These are phyloP conservation scores for Nasalis larvatus DNA, from an alignment of 2,113 vertebrate genomes.

Conservation along the genomic window DNA sequence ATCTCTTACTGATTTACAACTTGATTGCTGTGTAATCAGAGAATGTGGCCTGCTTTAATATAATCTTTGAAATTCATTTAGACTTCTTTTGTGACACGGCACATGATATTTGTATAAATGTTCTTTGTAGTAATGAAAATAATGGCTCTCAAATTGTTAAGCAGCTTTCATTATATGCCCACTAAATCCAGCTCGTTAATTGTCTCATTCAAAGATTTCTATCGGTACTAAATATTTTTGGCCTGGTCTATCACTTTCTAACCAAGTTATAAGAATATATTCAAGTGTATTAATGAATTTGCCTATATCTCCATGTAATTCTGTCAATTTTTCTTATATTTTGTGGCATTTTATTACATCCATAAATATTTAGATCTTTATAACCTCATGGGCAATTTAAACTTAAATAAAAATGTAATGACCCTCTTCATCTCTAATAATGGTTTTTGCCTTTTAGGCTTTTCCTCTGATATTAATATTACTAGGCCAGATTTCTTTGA, in stretches of 20 bases:
- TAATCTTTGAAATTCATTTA: neutral
- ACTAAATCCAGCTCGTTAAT: conserved; percentile 14
- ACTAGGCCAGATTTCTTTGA: neutral
- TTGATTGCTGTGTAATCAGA: neutral
- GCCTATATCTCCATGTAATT: neutral
- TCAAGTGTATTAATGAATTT: neutral
- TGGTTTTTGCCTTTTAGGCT: conserved; percentile 16
- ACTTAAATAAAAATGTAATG: conserved; percentile 52
- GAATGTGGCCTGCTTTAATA: neutral
- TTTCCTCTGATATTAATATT: neutral
- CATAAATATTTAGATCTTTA: conserved; percentile 54
- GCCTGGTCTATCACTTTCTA: neutral
- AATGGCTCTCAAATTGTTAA: neutral
- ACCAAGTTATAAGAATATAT: neutral
- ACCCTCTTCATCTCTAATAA: neutral
- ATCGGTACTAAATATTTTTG: neutral
- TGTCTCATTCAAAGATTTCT: neutral
- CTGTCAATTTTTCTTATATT: neutral
- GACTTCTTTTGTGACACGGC: neutral
- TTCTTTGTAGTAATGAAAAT: neutral
- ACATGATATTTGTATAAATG: neutral
- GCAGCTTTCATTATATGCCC: neutral
- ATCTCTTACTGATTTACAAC: neutral
- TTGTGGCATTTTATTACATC: conserved; percentile 37
- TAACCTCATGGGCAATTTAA: conserved; percentile 31